Conservation (phyloP, 2,113 vertebrate genomes). For the Petroica traversi region DNA sequence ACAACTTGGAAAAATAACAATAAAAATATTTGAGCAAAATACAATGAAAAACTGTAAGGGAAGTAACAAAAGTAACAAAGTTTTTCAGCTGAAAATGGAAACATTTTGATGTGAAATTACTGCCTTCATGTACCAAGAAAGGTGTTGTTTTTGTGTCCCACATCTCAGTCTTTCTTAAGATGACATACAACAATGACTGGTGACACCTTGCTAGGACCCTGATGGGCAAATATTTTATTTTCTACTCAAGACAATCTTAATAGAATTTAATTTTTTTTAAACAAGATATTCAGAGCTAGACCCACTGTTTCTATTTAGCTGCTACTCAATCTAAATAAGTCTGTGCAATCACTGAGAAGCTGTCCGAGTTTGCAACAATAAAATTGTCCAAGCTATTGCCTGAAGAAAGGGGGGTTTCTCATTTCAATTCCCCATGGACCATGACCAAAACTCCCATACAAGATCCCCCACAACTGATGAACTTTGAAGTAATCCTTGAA, state of each 20-base stretch:
- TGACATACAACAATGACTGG: fast-evolving
- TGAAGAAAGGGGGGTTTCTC: neutral
- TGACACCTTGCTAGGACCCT: neutral
- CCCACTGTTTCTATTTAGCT: neutral
- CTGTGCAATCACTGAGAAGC: neutral
- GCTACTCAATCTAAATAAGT: neutral
- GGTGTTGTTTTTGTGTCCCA: neutral
- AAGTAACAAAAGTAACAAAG: neutral
- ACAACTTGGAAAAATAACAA: neutral
- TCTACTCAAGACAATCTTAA: neutral
- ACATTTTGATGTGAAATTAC: neutral
- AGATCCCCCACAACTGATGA: neutral
- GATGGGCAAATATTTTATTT: neutral
- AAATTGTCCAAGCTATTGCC: neutral
- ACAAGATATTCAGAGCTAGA: neutral
- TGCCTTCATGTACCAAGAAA: neutral
- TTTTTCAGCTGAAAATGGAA: neutral
- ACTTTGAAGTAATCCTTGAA: neutral
- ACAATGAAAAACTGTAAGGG: neutral
- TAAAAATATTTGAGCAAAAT: neutral
- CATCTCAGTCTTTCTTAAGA: neutral
- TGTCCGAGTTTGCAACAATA: neutral
- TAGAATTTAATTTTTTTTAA: neutral
- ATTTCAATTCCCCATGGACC: neutral
- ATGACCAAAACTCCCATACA: neutral